These are phyloP conservation scores for Callipepla californica DNA, from an alignment of 2,113 vertebrate species.

Conservation along the genomic window DNA sequence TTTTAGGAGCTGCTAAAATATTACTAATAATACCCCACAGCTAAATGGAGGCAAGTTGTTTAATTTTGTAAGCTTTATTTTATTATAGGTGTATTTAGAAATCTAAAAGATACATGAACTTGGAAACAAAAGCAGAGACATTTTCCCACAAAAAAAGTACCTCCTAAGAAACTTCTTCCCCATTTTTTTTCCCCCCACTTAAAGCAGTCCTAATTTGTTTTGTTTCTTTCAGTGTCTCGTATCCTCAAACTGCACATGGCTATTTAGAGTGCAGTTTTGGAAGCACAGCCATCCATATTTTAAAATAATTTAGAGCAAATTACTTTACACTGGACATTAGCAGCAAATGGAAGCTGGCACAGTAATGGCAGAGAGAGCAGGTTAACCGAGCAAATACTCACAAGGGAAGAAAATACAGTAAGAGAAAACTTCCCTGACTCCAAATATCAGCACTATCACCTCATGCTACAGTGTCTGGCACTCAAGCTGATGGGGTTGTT, in stretches of 20 bases:
- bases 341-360: background rate
- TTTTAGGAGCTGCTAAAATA: background rate
- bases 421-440: background rate
- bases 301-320: slow-evolving; percentile 25
- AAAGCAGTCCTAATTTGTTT: background rate
- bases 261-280: slow-evolving; percentile 20
- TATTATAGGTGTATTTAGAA: background rate
- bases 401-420: background rate
- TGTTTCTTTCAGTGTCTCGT: background rate
- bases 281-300: slow-evolving; percentile 1
- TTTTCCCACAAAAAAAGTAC: background rate
- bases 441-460: background rate
- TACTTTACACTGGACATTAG: background rate
- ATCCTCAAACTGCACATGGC: background rate
- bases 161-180: background rate
- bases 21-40: background rate
- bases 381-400: slow-evolving; percentile 1
- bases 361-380: background rate
- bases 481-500: slow-evolving; percentile 41
- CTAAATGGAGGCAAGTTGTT: background rate
- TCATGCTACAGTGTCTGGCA: background rate
- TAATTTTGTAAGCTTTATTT: background rate
- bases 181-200: background rate
- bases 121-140: background rate
- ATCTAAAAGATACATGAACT: background rate